phyloP scores from a whole-genome alignment of 2,888 invertebrate genomes.

The Palloptera scutellata region DNA sequence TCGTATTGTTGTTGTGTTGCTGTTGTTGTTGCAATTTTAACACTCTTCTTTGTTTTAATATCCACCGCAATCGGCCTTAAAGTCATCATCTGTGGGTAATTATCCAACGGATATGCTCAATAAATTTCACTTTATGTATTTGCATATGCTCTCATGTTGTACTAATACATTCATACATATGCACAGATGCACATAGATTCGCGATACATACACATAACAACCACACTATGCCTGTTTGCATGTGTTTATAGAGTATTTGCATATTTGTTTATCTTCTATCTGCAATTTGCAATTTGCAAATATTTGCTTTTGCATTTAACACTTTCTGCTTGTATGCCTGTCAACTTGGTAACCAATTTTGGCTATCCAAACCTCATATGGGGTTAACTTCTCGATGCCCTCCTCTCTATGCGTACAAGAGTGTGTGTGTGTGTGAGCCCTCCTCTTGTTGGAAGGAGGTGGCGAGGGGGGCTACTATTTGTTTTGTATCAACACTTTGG shows the following conservation, averaged over 20 bases:
- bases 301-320: slow-evolving; percentile 35
- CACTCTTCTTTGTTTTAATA: background rate
- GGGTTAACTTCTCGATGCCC: no score
- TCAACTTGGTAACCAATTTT: no score
- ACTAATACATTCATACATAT: background rate
- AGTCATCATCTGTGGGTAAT: slow-evolving; percentile 4
- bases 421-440: no score
- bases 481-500: background rate
- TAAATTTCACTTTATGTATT: slow-evolving; percentile 34
- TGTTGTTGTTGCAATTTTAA: background rate
- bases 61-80: background rate
- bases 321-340: slow-evolving; percentile 33
- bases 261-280: slow-evolving; percentile 34
- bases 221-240: slow-evolving; percentile 25
- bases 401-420: no score
- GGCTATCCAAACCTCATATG: no score
- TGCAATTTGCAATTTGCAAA: slow-evolving; percentile 38
- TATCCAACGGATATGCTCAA: slow-evolving; percentile 38
- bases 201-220: background rate
- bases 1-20: background rate
- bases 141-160: background rate
- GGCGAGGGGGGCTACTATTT: no score
- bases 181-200: no score
- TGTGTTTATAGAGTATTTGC: slow-evolving; percentile 30
- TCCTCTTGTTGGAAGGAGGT: no score